These are phyloP conservation scores for Amiota mariae DNA, from an alignment of 2,888 invertebrate genomes.

Conservation along the genomic window DNA sequence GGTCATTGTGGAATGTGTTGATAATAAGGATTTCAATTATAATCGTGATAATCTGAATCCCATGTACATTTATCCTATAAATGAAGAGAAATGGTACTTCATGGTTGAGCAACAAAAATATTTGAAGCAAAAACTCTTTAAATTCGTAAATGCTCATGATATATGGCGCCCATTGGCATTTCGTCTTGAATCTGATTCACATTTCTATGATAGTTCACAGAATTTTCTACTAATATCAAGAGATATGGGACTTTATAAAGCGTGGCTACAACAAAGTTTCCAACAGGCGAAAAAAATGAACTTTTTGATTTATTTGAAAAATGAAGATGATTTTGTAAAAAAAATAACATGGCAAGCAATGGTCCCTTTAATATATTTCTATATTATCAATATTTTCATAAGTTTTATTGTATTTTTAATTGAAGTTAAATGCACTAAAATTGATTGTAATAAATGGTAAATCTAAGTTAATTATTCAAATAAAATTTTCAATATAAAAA, in stretches of 20 bases:
- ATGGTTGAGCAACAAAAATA: slow-evolving; percentile 52
- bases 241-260: slow-evolving; percentile 45
- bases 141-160: slow-evolving; percentile 52
- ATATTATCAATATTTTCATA: not conserved
- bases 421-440: slow-evolving; percentile 34
- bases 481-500: too few species aligned
- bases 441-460: too few species aligned
- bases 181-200: slow-evolving; percentile 57
- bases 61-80: slow-evolving; percentile 55
- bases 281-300: not conserved
- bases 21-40: slow-evolving; percentile 32
- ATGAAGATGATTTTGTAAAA: not conserved
- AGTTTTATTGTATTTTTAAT: slow-evolving; percentile 20
- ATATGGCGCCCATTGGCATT: slow-evolving; percentile 56
- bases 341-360: not conserved
- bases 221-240: slow-evolving; percentile 42
- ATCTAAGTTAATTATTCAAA: too few species aligned
- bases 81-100: slow-evolving; percentile 52
- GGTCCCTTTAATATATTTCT: not conserved
- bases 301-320: not conserved
- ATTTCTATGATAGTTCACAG: slow-evolving; percentile 53
- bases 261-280: not conserved
- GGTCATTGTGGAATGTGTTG: not conserved
- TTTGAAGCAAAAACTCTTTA: slow-evolving; percentile 52
- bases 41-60: slow-evolving; percentile 44